Evolutionary conservation across 2,888 invertebrate species (phyloP), one percentile per base, ranked within the genome.

Genomic region (Orthonevra nobilis): DNA sequence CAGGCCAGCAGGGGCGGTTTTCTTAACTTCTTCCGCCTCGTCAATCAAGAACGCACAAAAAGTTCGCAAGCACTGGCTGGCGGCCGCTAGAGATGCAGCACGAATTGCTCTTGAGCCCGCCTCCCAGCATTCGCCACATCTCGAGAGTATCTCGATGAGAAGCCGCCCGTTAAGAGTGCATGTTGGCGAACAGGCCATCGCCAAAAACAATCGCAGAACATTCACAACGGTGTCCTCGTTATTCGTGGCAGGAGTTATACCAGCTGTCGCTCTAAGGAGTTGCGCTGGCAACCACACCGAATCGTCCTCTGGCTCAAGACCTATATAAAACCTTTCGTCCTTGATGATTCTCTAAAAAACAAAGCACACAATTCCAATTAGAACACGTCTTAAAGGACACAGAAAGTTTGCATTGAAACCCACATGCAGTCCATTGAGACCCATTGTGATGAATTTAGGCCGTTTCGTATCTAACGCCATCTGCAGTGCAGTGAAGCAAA

Each of bases 241-340:
- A 82, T 85, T 95, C 90, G 85, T 96, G 93, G 82, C 93, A 0
- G 88, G 87, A 61, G 86, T 82, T 42, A 89, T 87, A 14, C 88
- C 86, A 34, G 94, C 93, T 58, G 97, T 95, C 1, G 97, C 94
- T 82, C 95, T 93, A 30, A 98, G 90, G 64, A 98, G 91, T 89
- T 98, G 98, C 1, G 96, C 95, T 3, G 97, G 97, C 85, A 97
- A 90, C 97, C 97, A 97, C 42, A 96, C 90, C 0, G 96, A 96
- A 89, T 97, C 97, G 86, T 96, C 95, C 89, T 97, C 97, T 0
- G 95, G 95, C 86, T 97, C 97, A 81, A 95, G 92, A 17, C 95
- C 95, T 12, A 96, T 93, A 86, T 97, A 96, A 86, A 97, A 97
- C 66, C 97, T 91, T 86, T 97, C 96, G 89, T 98, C 97, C 82